Percentiles rank a stretch among this genome's conserved stretches.
Evolutionary conservation across 2,113 vertebrate species (phyloP).

Genomic region (Pongo abelii): DNA sequence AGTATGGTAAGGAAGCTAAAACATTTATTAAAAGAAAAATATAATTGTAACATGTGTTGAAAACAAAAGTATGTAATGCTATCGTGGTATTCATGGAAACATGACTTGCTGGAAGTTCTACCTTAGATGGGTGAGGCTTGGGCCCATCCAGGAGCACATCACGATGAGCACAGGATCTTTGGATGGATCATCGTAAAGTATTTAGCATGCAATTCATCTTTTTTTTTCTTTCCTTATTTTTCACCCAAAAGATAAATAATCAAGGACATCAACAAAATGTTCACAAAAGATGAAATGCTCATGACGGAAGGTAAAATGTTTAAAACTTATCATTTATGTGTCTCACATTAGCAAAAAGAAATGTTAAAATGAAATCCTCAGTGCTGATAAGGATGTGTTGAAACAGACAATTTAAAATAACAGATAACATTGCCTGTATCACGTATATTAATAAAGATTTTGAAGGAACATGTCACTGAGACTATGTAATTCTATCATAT

Average conservation of each 20-base stretch:
- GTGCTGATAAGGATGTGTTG: neutral
- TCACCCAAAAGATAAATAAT: neutral
- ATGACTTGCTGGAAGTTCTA: no score
- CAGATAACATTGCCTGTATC: neutral
- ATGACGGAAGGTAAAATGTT: neutral
- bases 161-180: neutral
- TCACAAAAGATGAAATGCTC: neutral
- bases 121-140: fast-evolving
- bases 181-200: neutral
- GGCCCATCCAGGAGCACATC: fast-evolving
- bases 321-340: neutral
- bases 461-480: neutral
- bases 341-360: neutral
- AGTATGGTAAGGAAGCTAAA: neutral
- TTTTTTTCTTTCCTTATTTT: neutral
- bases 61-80: neutral
- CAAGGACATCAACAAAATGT: neutral
- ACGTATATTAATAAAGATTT: neutral
- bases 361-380: neutral
- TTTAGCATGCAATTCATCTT: neutral
- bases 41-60: neutral
- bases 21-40: neutral
- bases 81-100: neutral
- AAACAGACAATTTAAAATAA: neutral
- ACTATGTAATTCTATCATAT: neutral